phyloP scores from a whole-genome alignment of 2,888 invertebrate genomes.

The Mesoligia furuncula region DNA sequence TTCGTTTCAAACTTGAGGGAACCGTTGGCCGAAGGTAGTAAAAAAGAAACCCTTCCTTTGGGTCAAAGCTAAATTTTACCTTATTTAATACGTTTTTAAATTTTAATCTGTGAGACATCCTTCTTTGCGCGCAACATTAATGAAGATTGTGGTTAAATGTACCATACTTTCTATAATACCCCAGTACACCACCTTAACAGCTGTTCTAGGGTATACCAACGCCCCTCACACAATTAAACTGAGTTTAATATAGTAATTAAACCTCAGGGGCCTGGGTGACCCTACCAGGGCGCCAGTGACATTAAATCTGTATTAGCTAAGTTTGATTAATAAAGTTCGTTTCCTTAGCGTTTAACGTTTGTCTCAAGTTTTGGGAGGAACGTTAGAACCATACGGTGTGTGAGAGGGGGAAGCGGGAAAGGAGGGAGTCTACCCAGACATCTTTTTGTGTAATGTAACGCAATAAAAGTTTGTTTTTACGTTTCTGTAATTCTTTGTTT shows the following conservation, averaged over 20 bases:
- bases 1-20: too few relatives aligned
- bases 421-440: slow-evolving; percentile 25
- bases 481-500: slow-evolving; percentile 52
- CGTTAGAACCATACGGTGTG: slow-evolving; percentile 54
- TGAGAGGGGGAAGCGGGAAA: not conserved
- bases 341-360: slow-evolving; percentile 62
- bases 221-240: slow-evolving; percentile 61
- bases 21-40: not conserved
- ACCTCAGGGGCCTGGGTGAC: slow-evolving; percentile 41
- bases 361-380: slow-evolving; percentile 53
- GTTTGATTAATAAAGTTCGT: slow-evolving; percentile 69
- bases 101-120: not conserved
- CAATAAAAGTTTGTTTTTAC: slow-evolving; percentile 52
- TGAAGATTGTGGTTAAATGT: slow-evolving; percentile 1
- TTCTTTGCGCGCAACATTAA: too few relatives aligned
- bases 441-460: slow-evolving; percentile 52
- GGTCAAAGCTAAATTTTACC: too few relatives aligned
- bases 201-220: slow-evolving; percentile 30
- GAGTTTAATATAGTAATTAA: slow-evolving; percentile 58
- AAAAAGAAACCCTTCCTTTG: not conserved
- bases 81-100: not conserved
- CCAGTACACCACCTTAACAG: slow-evolving; percentile 30
- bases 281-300: slow-evolving; percentile 55
- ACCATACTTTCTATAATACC: slow-evolving; percentile 4
- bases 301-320: slow-evolving; percentile 67